Evolutionary conservation across 2,797 vertebrate genomes (phyloP).

Genomic region (Petrocephalus sullivani): DNA sequence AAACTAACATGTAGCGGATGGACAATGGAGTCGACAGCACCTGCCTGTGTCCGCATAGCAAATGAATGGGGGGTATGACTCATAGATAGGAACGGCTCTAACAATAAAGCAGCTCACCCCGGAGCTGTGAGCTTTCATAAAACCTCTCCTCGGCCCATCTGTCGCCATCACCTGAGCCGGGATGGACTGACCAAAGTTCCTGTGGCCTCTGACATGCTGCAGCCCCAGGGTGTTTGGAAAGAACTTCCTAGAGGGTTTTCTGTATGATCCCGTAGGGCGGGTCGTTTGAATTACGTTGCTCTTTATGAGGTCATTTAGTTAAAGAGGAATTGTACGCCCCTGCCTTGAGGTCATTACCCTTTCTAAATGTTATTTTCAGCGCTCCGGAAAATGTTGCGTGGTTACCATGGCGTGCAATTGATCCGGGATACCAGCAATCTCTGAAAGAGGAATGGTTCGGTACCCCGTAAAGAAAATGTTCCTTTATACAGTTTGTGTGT

Average conservation of each 20-base stretch:
- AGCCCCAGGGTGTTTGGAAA: neutral
- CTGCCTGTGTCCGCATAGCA: neutral
- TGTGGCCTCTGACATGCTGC: neutral
- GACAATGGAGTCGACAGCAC: neutral
- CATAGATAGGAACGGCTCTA: neutral
- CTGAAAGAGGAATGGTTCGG: neutral
- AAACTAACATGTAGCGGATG: neutral
- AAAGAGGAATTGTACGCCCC: neutral
- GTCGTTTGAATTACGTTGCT: neutral
- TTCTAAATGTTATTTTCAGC: neutral
- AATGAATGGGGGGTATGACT: neutral
- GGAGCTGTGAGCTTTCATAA: neutral
- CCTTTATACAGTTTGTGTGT: neutral
- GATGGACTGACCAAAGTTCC: no score
- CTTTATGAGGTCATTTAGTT: neutral
- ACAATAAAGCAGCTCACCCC: neutral
- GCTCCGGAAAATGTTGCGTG: neutral
- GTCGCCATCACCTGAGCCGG: neutral
- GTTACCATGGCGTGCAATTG: neutral
- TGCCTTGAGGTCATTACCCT: neutral
- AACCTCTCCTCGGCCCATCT: neutral
- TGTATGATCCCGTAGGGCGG: neutral
- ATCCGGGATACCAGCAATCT: neutral
- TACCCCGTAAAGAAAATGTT: neutral
- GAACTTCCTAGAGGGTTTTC: neutral